These are phyloP conservation scores for Chymomyza fuscimana DNA, from an alignment of 2,888 invertebrate genomes.

Conservation along the genomic window DNA sequence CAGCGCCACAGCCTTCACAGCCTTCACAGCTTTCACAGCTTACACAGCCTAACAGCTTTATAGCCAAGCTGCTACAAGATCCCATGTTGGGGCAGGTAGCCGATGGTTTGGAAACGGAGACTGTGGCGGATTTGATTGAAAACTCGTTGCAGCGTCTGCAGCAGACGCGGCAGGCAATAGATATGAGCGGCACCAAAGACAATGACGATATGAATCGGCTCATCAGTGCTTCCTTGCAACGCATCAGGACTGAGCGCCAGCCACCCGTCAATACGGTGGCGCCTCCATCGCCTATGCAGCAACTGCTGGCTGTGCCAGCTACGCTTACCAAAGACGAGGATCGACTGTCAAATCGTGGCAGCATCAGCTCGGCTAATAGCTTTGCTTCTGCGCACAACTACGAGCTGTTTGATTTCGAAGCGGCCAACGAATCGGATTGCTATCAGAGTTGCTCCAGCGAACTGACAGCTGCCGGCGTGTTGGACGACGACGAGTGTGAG, in stretches of 20 bases:
- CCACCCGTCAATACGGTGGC: constrained; percentile 8
- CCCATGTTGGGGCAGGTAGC: constrained; percentile 84
- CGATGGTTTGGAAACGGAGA: constrained; percentile 83
- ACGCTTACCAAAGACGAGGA: constrained; percentile 79
- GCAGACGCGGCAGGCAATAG: constrained; percentile 74
- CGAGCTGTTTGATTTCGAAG: constrained; percentile 86
- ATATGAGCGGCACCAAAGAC: constrained; percentile 80
- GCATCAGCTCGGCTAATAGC: constrained; percentile 81
- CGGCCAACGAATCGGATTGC: constrained; percentile 84
- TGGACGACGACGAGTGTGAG: constrained; percentile 80
- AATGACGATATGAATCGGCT: constrained; percentile 79
- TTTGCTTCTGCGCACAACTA: constrained; percentile 86
- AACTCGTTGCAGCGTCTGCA: constrained; percentile 84
- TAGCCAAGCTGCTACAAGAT: constrained; percentile 84
- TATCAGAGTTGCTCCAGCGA: constrained; percentile 86
- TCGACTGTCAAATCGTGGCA: constrained; percentile 81
- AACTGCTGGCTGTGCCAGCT: constrained; percentile 39
- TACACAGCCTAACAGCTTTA: constrained; percentile 74
- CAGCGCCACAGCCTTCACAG: background rate
- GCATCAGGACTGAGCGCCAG: constrained; percentile 78
- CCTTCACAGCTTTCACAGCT: background rate
- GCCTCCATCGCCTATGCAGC: background rate
- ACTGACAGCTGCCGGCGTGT: constrained; percentile 82
- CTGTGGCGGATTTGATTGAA: constrained; percentile 84
- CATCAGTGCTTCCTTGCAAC: constrained; percentile 78